phyloP scores from a whole-genome alignment of 2,797 vertebrate species.

The Alexandromys oeconomus region DNA sequence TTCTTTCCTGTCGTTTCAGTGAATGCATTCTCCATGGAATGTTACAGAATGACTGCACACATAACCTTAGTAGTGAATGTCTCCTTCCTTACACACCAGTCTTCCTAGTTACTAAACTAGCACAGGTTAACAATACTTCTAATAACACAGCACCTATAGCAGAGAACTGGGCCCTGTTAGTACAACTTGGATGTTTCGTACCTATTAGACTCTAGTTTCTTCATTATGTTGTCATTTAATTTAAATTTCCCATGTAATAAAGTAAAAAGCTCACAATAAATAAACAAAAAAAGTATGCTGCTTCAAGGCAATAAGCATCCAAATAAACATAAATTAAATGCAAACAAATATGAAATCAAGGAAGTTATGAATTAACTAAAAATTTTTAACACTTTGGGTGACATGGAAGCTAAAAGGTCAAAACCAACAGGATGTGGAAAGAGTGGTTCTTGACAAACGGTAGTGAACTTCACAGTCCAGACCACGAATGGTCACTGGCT shows the following conservation, averaged over 20 bases:
- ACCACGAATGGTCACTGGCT: slow-evolving; percentile 89
- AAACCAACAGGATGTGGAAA: slow-evolving; percentile 85
- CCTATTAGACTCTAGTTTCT: slow-evolving; percentile 89
- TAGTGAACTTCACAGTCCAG: slow-evolving; percentile 89
- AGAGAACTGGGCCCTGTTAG: slow-evolving; percentile 86
- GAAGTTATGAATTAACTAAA: slow-evolving; percentile 86
- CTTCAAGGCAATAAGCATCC: slow-evolving; percentile 85
- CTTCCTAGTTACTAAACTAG: slow-evolving; percentile 54
- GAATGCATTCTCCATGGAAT: slow-evolving; percentile 85
- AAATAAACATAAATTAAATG: slow-evolving; percentile 87
- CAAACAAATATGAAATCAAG: slow-evolving; percentile 85
- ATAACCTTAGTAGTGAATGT: slow-evolving; percentile 50
- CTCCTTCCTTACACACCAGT: slow-evolving; percentile 58
- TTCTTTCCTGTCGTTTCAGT: slow-evolving; percentile 56
- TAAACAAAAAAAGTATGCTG: slow-evolving; percentile 87
- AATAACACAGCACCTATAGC: slow-evolving; percentile 76
- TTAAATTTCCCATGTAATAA: slow-evolving; percentile 89
- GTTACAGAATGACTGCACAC: slow-evolving; percentile 82
- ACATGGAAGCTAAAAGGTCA: slow-evolving; percentile 85
- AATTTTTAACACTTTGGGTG: slow-evolving; percentile 85
- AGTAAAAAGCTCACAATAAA: slow-evolving; percentile 89
- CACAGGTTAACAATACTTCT: slow-evolving; percentile 78
- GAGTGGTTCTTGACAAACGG: slow-evolving; percentile 83
- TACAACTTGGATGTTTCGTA: slow-evolving; percentile 86
- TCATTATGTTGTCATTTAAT: slow-evolving; percentile 89